Conservation (phyloP, 1,140 invertebrate species). For the Platorchestia sp. region DNA sequence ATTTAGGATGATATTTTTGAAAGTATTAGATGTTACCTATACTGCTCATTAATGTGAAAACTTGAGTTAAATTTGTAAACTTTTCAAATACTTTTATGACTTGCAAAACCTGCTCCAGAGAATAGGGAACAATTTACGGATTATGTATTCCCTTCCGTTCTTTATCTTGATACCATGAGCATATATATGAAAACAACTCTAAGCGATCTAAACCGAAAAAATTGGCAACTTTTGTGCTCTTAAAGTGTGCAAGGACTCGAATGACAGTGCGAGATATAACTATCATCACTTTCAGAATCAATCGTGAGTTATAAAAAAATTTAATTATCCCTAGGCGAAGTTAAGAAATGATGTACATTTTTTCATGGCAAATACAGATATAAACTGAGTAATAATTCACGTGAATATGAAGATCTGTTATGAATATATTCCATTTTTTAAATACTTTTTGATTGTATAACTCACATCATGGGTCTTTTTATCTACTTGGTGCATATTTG, state of each 20-base stretch:
- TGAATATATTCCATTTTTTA: too few species aligned
- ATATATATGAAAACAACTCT: background rate
- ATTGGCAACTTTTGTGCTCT: background rate
- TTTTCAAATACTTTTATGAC: background rate
- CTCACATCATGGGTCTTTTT: too few species aligned
- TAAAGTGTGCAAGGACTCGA: background rate
- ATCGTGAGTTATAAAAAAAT: background rate
- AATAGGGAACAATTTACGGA: background rate
- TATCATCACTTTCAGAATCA: background rate
- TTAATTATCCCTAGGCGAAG: background rate
- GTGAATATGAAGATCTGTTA: too few species aligned
- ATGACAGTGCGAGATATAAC: background rate
- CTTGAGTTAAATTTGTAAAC: background rate
- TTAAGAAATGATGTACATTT: too few species aligned
- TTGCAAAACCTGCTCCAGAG: background rate
- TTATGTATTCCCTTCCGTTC: background rate
- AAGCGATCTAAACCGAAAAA: background rate
- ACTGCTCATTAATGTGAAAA: too few species aligned
- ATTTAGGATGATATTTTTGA: background rate
- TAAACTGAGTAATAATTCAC: too few species aligned
- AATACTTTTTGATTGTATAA: too few species aligned
- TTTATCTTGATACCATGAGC: background rate
- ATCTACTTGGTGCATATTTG: too few species aligned
- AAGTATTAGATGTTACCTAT: background rate
- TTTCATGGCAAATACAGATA: too few species aligned